Evolutionary conservation across 2,113 vertebrate species (phyloP).

Genomic region (Orcinus orca): DNA sequence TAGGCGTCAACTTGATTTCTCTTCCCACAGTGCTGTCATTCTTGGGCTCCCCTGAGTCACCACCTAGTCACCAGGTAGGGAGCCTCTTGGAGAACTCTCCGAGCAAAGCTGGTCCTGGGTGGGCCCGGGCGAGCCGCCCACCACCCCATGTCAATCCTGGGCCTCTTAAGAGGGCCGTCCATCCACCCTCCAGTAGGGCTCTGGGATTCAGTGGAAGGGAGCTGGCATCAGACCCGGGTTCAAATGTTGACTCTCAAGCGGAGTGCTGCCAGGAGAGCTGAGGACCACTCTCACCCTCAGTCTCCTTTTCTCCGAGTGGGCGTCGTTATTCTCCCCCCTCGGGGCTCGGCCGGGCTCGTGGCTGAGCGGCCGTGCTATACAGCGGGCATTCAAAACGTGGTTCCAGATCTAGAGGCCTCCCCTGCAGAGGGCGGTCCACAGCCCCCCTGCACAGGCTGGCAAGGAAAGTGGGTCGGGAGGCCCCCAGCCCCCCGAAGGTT

Average conservation of each 20-base stretch:
- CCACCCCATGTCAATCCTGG: neutral
- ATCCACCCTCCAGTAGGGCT: neutral
- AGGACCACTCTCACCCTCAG: neutral
- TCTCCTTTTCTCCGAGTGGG: neutral
- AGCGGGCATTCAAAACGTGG: neutral
- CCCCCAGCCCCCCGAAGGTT: neutral
- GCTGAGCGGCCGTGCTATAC: fast-evolving
- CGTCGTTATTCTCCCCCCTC: fast-evolving
- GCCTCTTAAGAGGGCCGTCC: neutral
- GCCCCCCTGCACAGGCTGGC: neutral
- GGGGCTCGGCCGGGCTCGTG: fast-evolving
- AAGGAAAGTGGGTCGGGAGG: constrained; percentile 62
- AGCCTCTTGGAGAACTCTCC: neutral
- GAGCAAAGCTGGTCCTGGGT: neutral
- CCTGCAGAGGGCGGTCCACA: fast-evolving
- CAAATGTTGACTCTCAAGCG: neutral
- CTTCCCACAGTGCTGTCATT: constrained; percentile 45
- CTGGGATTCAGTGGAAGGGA: neutral
- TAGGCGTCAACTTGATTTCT: neutral
- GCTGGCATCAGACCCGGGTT: fast-evolving
- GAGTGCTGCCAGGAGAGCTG: neutral
- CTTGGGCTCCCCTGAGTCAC: constrained; percentile 58
- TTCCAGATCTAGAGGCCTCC: neutral
- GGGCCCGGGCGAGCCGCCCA: neutral
- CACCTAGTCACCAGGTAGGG: constrained; percentile 10